These are phyloP conservation scores for Centropus bengalensis DNA, from an alignment of 2,113 vertebrate genomes.

Conservation along the genomic window DNA sequence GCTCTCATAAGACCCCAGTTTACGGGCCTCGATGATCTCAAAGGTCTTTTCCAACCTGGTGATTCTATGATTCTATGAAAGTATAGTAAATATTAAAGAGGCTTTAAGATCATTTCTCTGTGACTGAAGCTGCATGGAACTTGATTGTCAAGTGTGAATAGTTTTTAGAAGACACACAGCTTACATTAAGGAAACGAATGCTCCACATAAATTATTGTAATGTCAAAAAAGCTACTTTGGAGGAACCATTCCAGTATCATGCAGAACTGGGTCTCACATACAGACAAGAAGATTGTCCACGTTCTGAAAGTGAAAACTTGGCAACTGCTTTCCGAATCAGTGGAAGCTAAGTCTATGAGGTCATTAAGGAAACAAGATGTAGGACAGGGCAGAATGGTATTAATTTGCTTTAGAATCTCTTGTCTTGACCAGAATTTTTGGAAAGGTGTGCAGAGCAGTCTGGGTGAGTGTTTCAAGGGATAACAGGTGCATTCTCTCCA, in stretches of 20 bases:
- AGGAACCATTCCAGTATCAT: neutral
- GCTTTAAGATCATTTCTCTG: neutral
- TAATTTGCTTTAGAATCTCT: neutral
- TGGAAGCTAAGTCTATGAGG: neutral
- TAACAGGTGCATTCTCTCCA: neutral
- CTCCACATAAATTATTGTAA: neutral
- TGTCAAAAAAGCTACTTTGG: neutral
- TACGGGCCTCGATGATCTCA: neutral
- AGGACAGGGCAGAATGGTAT: neutral
- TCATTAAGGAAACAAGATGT: neutral
- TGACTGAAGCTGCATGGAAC: neutral
- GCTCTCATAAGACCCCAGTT: neutral
- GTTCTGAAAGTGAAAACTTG: neutral
- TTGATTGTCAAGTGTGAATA: neutral
- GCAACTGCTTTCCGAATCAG: neutral
- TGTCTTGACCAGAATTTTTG: neutral
- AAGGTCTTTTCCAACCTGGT: no score
- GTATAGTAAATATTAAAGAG: neutral
- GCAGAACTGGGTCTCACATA: neutral
- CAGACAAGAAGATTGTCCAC: neutral
- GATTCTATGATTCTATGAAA: neutral
- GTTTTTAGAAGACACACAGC: neutral
- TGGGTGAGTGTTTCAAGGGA: neutral
- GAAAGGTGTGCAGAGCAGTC: neutral
- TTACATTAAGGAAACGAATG: neutral